Conservation (phyloP, 2,888 invertebrate species). For the Minunthozetes semirufus region DNA sequence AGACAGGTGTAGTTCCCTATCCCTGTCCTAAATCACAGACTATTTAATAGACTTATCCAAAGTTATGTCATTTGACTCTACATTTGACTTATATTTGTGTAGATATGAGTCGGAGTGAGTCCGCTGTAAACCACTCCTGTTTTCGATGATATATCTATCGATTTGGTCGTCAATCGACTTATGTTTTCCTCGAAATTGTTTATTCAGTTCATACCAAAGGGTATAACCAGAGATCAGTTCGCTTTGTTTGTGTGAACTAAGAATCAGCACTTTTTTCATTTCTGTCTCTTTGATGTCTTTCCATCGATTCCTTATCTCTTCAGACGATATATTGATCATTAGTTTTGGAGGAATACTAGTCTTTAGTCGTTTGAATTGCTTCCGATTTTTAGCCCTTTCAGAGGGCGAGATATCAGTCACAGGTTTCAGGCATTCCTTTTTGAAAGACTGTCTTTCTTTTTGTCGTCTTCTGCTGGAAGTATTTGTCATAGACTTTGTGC, state of each 20-base stretch:
- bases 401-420: slow-evolving; percentile 3
- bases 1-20: no score
- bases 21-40: slow-evolving; percentile 5
- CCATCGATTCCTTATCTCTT: slow-evolving; percentile 32
- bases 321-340: slow-evolving; percentile 20
- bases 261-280: slow-evolving; percentile 6
- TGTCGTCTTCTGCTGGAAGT: neutral
- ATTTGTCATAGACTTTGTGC: neutral
- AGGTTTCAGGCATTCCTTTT: slow-evolving; percentile 1
- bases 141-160: neutral
- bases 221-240: neutral
- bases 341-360: slow-evolving; percentile 36
- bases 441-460: neutral
- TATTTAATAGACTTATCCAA: neutral
- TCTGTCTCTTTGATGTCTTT: slow-evolving; percentile 4
- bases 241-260: neutral
- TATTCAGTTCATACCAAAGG: slow-evolving; percentile 24
- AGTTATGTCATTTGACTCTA: neutral
- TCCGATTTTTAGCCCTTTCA: slow-evolving; percentile 28
- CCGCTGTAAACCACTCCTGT: neutral
- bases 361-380: slow-evolving; percentile 59
- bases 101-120: neutral
- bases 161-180: neutral
- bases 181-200: neutral
- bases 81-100: neutral